Percentiles rank a stretch among this genome's conserved stretches.
Evolutionary conservation across 1,140 invertebrate genomes (phyloP).

Genomic region (Penaeus vannamei): DNA sequence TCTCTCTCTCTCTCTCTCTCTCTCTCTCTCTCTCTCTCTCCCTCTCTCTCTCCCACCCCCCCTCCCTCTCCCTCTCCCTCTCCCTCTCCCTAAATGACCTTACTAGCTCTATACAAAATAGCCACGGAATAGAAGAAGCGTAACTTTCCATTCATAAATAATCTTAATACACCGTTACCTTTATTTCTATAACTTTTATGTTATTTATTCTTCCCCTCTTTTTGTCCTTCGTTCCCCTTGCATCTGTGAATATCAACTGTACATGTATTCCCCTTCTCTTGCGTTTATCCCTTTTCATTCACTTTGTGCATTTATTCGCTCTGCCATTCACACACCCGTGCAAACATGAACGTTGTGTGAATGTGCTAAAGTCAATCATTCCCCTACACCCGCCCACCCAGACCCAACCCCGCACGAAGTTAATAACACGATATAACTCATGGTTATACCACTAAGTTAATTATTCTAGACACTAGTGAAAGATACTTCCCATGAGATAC

Average conservation of each 20-base stretch:
- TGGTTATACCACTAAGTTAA: too few relatives aligned
- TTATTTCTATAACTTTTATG: neutral
- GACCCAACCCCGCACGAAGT: neutral
- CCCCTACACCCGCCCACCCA: neutral
- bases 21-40: too few relatives aligned
- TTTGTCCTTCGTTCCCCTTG: neutral
- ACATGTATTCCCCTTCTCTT: slow-evolving; percentile 5
- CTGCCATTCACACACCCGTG: neutral
- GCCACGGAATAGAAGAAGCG: too few relatives aligned
- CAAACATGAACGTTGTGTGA: neutral
- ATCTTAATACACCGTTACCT: neutral
- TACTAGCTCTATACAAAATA: too few relatives aligned
- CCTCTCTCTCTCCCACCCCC: too few relatives aligned
- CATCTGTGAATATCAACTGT: neutral
- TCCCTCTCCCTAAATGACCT: slow-evolving; percentile 1
- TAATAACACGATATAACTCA: too few relatives aligned
- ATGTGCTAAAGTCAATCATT: neutral
- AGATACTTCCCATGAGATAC: too few relatives aligned
- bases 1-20: too few relatives aligned
- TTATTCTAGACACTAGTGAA: too few relatives aligned
- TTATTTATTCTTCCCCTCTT: neutral
- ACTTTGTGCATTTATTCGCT: neutral
- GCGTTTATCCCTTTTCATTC: neutral
- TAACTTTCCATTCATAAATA: too few relatives aligned
- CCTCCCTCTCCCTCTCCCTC: neutral